Evolutionary conservation across 2,888 invertebrate genomes (phyloP).

Genomic region (Pyrrhia umbra): DNA sequence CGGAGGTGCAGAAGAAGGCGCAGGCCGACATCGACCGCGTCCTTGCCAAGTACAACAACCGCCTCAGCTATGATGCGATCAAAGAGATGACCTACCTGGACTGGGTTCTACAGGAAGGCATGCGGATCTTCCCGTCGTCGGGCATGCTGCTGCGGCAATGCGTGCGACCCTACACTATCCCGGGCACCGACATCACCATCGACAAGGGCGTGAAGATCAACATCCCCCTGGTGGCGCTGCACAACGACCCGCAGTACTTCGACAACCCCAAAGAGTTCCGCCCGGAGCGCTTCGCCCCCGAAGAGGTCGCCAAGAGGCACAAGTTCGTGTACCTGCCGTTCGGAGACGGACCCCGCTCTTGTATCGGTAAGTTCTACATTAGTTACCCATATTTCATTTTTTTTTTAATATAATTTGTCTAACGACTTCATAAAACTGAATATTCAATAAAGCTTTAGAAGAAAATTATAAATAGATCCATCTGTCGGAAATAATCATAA

Average conservation of each 20-base stretch:
- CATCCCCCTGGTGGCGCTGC: conserved; percentile 74
- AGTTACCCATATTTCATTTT: not conserved
- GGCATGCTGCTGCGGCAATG: conserved; percentile 69
- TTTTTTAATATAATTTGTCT: not conserved
- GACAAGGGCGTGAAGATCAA: conserved; percentile 63
- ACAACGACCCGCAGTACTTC: conserved; percentile 77
- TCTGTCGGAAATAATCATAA: conserved; percentile 16
- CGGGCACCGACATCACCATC: conserved; percentile 68
- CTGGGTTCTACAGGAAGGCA: conserved; percentile 76
- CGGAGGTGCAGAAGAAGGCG: conserved; percentile 71
- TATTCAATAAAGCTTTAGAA: not conserved
- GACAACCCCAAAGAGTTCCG: conserved; percentile 74
- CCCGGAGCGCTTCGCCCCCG: conserved; percentile 75
- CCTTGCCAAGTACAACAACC: conserved; percentile 67
- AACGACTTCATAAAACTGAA: no score
- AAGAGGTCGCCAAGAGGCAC: conserved; percentile 60
- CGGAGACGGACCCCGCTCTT: conserved; percentile 77
- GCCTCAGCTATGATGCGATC: conserved; percentile 76
- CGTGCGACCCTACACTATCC: conserved; percentile 66
- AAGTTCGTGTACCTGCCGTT: conserved; percentile 76
- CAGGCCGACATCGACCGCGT: conserved; percentile 75
- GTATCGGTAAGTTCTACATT: conserved; percentile 71
- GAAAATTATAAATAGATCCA: conserved; percentile 24
- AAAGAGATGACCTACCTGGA: conserved; percentile 80
- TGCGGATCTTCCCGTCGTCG: conserved; percentile 76